Evolutionary conservation across 1,140 invertebrate species (phyloP).

Genomic region (Muscidifurax raptorellus): DNA sequence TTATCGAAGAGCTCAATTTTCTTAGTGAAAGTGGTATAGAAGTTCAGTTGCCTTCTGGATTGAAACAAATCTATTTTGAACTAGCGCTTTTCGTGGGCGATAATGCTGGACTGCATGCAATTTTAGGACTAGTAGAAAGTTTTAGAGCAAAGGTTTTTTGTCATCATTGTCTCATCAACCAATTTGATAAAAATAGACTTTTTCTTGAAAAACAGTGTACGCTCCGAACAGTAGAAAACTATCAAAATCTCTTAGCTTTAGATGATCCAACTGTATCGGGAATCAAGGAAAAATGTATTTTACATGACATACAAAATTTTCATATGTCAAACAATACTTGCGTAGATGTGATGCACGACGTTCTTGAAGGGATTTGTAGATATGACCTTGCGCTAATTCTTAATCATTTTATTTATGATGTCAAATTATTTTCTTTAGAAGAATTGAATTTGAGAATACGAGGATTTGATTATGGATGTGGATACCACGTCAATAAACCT

Average conservation of each 20-base stretch:
- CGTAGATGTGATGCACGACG: slow-evolving; percentile 18
- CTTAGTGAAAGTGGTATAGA: slow-evolving; percentile 43
- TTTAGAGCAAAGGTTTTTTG: slow-evolving; percentile 50
- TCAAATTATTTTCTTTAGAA: slow-evolving; percentile 2
- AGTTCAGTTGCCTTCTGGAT: background rate
- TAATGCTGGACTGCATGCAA: slow-evolving; percentile 42
- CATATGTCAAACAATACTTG: background rate
- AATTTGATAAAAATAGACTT: background rate
- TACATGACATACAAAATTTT: slow-evolving; percentile 17
- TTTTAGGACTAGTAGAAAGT: slow-evolving; percentile 53
- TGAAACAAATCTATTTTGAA: slow-evolving; percentile 42
- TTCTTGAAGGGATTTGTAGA: slow-evolving; percentile 2
- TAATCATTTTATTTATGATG: slow-evolving; percentile 7
- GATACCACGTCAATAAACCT: slow-evolving; percentile 20
- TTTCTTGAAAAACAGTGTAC: slow-evolving; percentile 11
- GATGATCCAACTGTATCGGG: background rate
- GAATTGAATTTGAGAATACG: background rate
- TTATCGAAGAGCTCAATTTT: slow-evolving; percentile 51
- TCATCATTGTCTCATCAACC: slow-evolving; percentile 46
- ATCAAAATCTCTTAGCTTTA: background rate
- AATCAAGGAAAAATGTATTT: slow-evolving; percentile 12
- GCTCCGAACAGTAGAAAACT: slow-evolving; percentile 1
- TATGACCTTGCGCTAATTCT: slow-evolving; percentile 22
- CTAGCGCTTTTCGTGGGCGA: slow-evolving; percentile 39
- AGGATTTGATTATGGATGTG: background rate